Evolutionary conservation across 1,140 invertebrate genomes (phyloP).

Genomic region (Cherax destructor): DNA sequence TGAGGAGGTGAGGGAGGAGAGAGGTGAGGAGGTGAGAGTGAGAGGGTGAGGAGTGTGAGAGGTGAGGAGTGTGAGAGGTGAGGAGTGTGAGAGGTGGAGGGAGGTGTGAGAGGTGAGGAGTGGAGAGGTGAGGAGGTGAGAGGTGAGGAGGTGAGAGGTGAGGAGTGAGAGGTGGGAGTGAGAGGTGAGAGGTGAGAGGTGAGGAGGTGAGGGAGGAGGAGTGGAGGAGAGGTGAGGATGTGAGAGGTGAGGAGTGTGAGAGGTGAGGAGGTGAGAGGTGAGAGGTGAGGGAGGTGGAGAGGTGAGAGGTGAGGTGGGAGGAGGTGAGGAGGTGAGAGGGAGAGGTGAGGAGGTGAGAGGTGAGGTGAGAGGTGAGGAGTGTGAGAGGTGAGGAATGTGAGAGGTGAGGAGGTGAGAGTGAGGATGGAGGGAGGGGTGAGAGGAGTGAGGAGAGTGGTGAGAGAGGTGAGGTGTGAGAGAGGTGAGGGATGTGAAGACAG

Average conservation of each 20-base stretch:
- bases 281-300: not conserved
- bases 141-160: not conserved
- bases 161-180: not conserved
- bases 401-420: not conserved
- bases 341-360: not conserved
- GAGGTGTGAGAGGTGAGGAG: not conserved
- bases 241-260: not conserved
- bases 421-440: not conserved
- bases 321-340: not conserved
- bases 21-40: not conserved
- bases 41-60: not conserved
- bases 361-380: conserved; percentile 2
- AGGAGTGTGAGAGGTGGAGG: not conserved
- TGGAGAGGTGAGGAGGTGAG: not conserved
- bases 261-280: not conserved
- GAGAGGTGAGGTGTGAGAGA: not conserved
- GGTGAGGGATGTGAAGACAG: no score
- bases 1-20: not conserved
- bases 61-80: not conserved
- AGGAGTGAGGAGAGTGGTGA: not conserved
- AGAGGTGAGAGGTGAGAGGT: not conserved
- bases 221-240: not conserved
- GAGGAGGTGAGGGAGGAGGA: not conserved
- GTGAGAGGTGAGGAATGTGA: not conserved
- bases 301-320: not conserved